phyloP scores from a whole-genome alignment of 2,113 vertebrate genomes.

The Spheniscus mendiculus region DNA sequence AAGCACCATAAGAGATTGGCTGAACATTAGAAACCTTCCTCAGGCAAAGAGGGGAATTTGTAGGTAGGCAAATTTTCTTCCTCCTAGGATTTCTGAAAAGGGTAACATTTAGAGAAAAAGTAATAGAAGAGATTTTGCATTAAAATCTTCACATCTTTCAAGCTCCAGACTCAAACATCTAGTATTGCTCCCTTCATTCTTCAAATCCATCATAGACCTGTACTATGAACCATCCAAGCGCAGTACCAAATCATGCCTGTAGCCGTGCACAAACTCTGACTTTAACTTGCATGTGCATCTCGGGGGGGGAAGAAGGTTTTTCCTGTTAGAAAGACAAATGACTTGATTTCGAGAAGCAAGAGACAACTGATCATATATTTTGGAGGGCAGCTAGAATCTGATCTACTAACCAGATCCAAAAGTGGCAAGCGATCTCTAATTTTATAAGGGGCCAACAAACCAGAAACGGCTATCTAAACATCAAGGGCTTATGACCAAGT shows the following conservation, averaged over 20 bases:
- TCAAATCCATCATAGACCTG: background rate
- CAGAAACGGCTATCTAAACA: background rate
- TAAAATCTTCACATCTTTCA: slow-evolving; percentile 41
- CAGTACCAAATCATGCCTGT: background rate
- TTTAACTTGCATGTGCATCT: background rate
- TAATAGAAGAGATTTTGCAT: slow-evolving; percentile 41
- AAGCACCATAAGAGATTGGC: background rate
- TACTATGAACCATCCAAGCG: background rate
- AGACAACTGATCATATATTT: background rate
- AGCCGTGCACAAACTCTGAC: background rate
- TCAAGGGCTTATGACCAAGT: background rate
- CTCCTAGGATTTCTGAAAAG: background rate
- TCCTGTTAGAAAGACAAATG: slow-evolving; percentile 17
- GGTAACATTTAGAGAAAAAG: background rate
- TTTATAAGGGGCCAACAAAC: background rate
- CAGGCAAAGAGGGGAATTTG: background rate
- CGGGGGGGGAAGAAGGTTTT: background rate
- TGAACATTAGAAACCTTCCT: background rate
- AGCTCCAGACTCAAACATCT: slow-evolving; percentile 49
- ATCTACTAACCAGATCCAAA: slow-evolving; percentile 4
- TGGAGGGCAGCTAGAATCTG: slow-evolving; percentile 32
- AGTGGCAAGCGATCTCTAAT: background rate
- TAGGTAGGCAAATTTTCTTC: background rate
- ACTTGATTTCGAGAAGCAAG: slow-evolving; percentile 41
- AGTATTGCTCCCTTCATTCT: slow-evolving; percentile 38